Evolutionary conservation across 2,797 vertebrate genomes (phyloP), one percentile per base, ranked within the genome.

Genomic region (Cichlasoma orientale): DNA sequence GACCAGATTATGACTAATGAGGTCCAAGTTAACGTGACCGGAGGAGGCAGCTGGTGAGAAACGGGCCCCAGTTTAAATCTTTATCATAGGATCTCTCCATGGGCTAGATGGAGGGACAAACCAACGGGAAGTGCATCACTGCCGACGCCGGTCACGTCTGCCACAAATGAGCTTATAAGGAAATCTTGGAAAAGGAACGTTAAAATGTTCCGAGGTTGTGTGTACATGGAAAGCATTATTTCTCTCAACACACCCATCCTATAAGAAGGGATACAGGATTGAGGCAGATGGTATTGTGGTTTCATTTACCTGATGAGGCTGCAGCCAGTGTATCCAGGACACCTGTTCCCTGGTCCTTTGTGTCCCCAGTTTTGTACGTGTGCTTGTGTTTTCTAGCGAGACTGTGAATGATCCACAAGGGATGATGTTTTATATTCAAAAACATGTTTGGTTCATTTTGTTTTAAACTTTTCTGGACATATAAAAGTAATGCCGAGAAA

Each of bases 1-100:
- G 95, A 95, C 80, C 55, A 89, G 90, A 95, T 95, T 94, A 92
- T 92, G 84, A 92, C 91, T 95, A 95, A 94, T 95, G 93, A 94
- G 91, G 85, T 92, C 88, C 82, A 72, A 90, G 90, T 93, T 93
- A 95, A 95, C 82, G 38, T 92, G 93, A 94, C 92, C 89, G 56
- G 87, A 89, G 89, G 89, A 92, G 90, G 91, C 90, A 92, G 89
- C 86, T 92, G 89, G 90, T 72, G 66, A 91, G 88, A 85, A 92
- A 83, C 80, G 78, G 84, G 79, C 77, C 87, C 72, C 16, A 10
- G 80, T 86, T 87, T 80, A 73, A 92, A 85, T 73, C 74, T 87
- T 94, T 94, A 95, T 95, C 95, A 59, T 75, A 57, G 77, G 72
- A 95, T 95, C 93, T 92, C 80, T 79, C 47, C 70, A 44, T 36